Base-by-base conservation (phyloP, 2,113 vertebrate species). In the Oncorhynchus gorbuscha region DNA sequence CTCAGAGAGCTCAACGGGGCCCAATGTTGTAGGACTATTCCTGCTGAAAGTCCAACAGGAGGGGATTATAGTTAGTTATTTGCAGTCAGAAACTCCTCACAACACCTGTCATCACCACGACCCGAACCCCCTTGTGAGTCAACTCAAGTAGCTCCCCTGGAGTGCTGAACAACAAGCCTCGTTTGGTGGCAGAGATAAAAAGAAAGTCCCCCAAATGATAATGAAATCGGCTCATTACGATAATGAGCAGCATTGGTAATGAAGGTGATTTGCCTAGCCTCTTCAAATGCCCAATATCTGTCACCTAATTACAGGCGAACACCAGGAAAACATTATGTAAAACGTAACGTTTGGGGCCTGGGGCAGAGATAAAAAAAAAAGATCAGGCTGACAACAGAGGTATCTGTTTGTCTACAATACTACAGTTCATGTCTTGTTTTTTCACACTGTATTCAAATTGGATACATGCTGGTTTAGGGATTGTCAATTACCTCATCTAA, bases 211-310 rank as follows among this genome's bases (percentile, higher is more conserved):
- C 84, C 82, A 87, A 91, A 87, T 82, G 91, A 87, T 92, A 93
- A 93, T 92, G 86, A 92, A 93, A 89, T 89, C 88, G 75, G 87
- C 90, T 91, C 92, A 90, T 93, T 92, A 92, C 81, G n/a, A 75
- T 92, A 92, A 93, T 90, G 90, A 92, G 88, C 83, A 73, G 85
- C 81, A 85, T 90, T 89, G 75, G 84, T 89, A 89, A 89, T 78
- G 79, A 88, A 85, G 88, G 90, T 85, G 86, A 91, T 92, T 91
- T 90, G 85, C 87, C 73, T 61, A 73, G 9, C 28, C 68, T 65
- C 79, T 81, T 83, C 69, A 80, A 76, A 79, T 18, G 59, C 73
- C 26, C 30, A 32, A 76, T 81, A 83, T 69, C 79, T 85, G 82
- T 72, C 69, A 59, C 73, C 87, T 91, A 89, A 92, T 93, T 91